A percentile compares a stretch with the other conserved stretches of the same genome.
These are phyloP conservation scores for Alethe castanea DNA, from an alignment of 2,113 vertebrate genomes.

Conservation along the genomic window DNA sequence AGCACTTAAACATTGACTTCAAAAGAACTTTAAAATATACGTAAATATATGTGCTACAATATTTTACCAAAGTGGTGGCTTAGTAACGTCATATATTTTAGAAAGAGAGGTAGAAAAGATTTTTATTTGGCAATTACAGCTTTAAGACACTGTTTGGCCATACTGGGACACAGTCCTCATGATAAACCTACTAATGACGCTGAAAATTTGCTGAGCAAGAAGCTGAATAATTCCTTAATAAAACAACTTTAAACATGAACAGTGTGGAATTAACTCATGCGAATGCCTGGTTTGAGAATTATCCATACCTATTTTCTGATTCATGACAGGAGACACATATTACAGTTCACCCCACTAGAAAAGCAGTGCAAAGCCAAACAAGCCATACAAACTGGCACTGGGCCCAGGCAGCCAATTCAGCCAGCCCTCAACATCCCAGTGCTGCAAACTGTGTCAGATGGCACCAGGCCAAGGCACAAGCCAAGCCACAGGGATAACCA, in stretches of 20 bases:
- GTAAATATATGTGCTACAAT: not conserved
- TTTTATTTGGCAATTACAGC: not conserved
- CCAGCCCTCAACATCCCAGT: not conserved
- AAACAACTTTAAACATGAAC: not conserved
- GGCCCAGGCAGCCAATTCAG: conserved; percentile 39
- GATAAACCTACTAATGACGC: not conserved
- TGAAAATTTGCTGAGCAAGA: conserved; percentile 44
- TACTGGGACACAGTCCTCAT: not conserved
- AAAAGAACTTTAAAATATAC: not conserved
- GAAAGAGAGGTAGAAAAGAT: not conserved
- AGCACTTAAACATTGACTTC: conserved; percentile 26
- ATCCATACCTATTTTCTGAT: conserved; percentile 12
- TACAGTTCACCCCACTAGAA: not conserved
- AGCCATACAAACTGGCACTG: conserved; percentile 15
- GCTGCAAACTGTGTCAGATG: not conserved
- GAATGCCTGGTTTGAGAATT: conserved; percentile 2
- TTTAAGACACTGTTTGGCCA: not conserved
- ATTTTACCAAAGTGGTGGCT: not conserved
- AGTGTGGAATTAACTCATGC: not conserved
- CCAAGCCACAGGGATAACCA: not conserved
- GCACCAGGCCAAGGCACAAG: conserved; percentile 26
- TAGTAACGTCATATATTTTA: not conserved
- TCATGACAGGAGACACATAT: conserved; percentile 19
- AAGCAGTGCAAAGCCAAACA: not conserved
- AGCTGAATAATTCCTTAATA: conserved; percentile 10